Base-by-base conservation (phyloP, 2,888 invertebrate species). In the Chironomus tentans region DNA sequence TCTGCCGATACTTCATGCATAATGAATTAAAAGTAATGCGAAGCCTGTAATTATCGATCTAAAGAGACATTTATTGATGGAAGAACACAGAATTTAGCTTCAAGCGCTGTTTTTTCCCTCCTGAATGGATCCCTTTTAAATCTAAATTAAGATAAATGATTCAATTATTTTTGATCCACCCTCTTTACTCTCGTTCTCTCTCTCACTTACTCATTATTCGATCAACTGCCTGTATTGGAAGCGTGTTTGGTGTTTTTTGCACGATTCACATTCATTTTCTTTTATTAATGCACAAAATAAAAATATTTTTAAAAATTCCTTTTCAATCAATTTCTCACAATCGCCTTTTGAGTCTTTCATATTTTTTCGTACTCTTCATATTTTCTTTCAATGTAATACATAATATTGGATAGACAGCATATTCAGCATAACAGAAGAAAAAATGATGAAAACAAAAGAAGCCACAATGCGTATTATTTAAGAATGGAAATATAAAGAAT, bases 121-220 rank as follows among this genome's bases (percentile, higher is more conserved):
- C 21, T 24, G 7, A 38, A 38, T 10, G 38, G 38, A 38, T 38
- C 38, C 38, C 38, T 15, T 13, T 15, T 18, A 15, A 18, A 74
- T 74, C 74, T 74, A 74, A 74, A 74, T 74, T 74, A 38, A 74
- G 74, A 74, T 74, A 46, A 74, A 74, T 74, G 74, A 65, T 68
- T 74, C 74, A 74, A 74, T 74, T 74, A 74, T 74, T 74, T 74
- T 47, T 22, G 74, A 65, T 68, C 68, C 74, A 61, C 65, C 74
- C 74, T 62, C 21, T 56, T 56, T 18, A 18, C 56, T 38, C 38
- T 38, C 10, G 56, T 50, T 50, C 50, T 50, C 50, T 1, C 6
- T 18, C 18, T 56, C 56, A 15, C 56, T 15, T 56, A 56, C 18
- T 56, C 56, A 15, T 56, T 56, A 15, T 56, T 56, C 38, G 38